Evolutionary conservation across 2,113 vertebrate genomes (phyloP).

Genomic region (Ciconia boyciana): DNA sequence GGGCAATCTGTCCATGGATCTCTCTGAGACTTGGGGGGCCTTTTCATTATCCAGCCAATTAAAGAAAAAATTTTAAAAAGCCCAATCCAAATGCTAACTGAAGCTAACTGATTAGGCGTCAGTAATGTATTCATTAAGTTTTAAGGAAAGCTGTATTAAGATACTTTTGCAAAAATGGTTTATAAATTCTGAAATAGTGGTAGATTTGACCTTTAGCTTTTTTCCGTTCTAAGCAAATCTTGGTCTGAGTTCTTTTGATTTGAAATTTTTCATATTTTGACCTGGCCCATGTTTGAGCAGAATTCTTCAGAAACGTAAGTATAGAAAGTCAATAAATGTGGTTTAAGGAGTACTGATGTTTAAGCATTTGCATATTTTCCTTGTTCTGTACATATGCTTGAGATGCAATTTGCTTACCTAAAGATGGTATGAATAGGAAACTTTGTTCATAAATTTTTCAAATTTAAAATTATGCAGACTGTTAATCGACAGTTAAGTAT

Average conservation of each 20-base stretch:
- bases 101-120: background rate
- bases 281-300: background rate
- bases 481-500: background rate
- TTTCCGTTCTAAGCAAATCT: background rate
- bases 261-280: background rate
- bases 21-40: background rate
- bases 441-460: background rate
- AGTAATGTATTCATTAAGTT: background rate
- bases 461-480: background rate
- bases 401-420: background rate
- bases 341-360: background rate
- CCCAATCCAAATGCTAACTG: background rate
- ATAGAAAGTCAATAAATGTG: background rate
- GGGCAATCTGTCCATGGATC: too few species aligned
- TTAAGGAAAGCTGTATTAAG: background rate
- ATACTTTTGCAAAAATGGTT: background rate
- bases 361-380: background rate
- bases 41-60: background rate
- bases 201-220: background rate
- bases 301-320: background rate
- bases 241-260: background rate
- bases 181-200: background rate
- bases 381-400: background rate
- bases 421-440: background rate
- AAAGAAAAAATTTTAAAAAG: background rate